Evolutionary conservation across 1,140 invertebrate genomes (phyloP), one percentile per base, ranked within the genome.

Genomic region (Globodera ellingtonae): DNA sequence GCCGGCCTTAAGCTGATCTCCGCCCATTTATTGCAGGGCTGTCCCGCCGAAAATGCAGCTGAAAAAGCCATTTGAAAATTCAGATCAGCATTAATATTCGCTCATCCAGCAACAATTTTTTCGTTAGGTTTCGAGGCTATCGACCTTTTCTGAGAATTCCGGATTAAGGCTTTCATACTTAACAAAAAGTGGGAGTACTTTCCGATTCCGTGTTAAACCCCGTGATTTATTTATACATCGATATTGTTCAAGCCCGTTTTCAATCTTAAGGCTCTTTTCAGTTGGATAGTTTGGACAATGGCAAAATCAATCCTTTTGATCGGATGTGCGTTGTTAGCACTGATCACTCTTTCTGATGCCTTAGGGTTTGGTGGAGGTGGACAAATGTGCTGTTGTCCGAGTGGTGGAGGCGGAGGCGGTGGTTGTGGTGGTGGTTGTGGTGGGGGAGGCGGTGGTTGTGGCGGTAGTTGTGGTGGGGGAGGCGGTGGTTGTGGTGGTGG

Each of bases 281-380:
- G 56, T 62, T 13, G 18, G 35, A 35, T 35, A 15, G 56, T 62
- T 62, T 6, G 5, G 56, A 52, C 56, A 6, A 62, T 62, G 56
- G 5, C 56, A 62, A 62, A 62, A 62, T 18, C 35, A 70, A 10
- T 70, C 67, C 67, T 62, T 70, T 21, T 70, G 35, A 47, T 70
- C 18, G 67, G 56, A 10, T 70, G 67, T 70, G n/a, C 46, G 6
- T 47, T 70, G 24, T 10, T 70, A 21, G 67, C 67, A 70, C 35
- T 70, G 21, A 18, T 70, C 46, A 10, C 35, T 21, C 24, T 70
- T 47, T 70, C 67, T 47, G 67, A 70, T 44, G 67, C 67, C 67
- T 70, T 70, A 10, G 24, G 24, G 9, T 70, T 70, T n/a, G 67
- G 67, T 47, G 67, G 35, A 70, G 67, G 67, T 44, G 66, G 66